Conservation (phyloP, 2,888 invertebrate genomes). For the Thera obeliscata region DNA sequence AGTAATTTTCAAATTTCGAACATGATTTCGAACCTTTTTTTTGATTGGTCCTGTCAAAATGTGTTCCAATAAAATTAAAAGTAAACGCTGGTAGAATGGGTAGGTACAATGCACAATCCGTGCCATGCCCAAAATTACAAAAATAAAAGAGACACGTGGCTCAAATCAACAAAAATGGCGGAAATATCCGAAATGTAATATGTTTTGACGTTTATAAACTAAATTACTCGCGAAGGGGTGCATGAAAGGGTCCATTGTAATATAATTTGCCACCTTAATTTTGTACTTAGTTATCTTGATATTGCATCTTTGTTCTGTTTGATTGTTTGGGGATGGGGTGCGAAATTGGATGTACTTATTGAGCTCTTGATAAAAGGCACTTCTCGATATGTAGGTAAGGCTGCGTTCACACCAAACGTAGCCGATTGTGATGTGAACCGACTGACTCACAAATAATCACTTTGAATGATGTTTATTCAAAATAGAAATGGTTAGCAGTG, state of each 20-base stretch:
- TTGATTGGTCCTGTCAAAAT: neutral
- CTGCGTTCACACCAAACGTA: too few species aligned
- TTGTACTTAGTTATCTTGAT: slow-evolving; percentile 22
- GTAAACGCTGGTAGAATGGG: neutral
- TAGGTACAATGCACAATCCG: slow-evolving; percentile 4
- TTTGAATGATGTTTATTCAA: too few species aligned
- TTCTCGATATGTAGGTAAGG: neutral
- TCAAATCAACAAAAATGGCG: slow-evolving; percentile 16
- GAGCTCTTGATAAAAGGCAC: neutral
- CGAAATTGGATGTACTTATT: neutral
- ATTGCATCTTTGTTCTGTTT: slow-evolving; percentile 17
- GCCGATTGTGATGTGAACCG: too few species aligned
- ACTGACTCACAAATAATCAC: too few species aligned
- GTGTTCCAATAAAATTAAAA: neutral
- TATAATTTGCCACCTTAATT: slow-evolving; percentile 23
- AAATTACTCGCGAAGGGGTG: slow-evolving; percentile 15
- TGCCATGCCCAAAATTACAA: slow-evolving; percentile 10
- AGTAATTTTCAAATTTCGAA: too few species aligned
- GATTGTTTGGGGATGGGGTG: neutral
- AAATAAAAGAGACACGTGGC: slow-evolving; percentile 16
- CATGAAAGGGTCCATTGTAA: slow-evolving; percentile 19
- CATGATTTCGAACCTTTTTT: too few species aligned
- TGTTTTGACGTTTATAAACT: slow-evolving; percentile 28
- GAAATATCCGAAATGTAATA: slow-evolving; percentile 16
- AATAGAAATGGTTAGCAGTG: too few species aligned